These are phyloP conservation scores for Anagrus nilaparvatae DNA, from an alignment of 1,140 invertebrate species.

Conservation along the genomic window DNA sequence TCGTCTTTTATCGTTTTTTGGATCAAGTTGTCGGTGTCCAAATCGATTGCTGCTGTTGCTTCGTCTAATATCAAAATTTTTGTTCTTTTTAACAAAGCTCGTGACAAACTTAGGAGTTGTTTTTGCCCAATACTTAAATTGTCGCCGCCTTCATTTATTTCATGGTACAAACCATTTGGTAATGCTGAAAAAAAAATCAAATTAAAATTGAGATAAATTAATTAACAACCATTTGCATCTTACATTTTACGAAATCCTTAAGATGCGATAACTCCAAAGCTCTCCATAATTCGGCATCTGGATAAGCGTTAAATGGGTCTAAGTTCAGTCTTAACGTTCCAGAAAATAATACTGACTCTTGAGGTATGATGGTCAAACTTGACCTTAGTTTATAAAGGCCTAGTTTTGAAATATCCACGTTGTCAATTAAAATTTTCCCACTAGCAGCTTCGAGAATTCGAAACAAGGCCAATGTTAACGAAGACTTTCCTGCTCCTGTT, in stretches of 20 bases:
- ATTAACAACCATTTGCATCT: conserved; percentile 23
- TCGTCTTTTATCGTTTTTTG: conserved; percentile 74
- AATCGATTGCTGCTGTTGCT: conserved; percentile 87
- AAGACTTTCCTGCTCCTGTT: conserved; percentile 83
- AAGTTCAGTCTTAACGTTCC: conserved; percentile 70
- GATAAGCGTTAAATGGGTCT: conserved; percentile 69
- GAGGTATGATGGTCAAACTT: conserved; percentile 78
- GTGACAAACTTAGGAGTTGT: conserved; percentile 80
- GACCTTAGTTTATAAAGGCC: conserved; percentile 82
- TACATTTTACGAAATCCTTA: conserved; percentile 65
- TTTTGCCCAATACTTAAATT: conserved; percentile 77
- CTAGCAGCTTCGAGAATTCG: conserved; percentile 78
- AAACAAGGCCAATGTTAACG: conserved; percentile 71
- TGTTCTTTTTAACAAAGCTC: conserved; percentile 83
- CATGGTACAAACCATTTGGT: conserved; percentile 62
- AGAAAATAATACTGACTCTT: too few species aligned
- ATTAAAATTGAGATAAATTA: too few species aligned
- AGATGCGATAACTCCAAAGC: too few species aligned
- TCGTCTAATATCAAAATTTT: conserved; percentile 86
- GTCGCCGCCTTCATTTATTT: too few species aligned
- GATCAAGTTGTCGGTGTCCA: conserved; percentile 86
- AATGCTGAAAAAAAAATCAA: conserved; percentile 47
- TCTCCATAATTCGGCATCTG: conserved; percentile 71
- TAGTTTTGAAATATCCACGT: conserved; percentile 70
- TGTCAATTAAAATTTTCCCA: conserved; percentile 85